A percentile compares a stretch with the other conserved stretches of the same genome.
Evolutionary conservation across 2,113 vertebrate genomes (phyloP).

Genomic region (Mormyrus lacerda): DNA sequence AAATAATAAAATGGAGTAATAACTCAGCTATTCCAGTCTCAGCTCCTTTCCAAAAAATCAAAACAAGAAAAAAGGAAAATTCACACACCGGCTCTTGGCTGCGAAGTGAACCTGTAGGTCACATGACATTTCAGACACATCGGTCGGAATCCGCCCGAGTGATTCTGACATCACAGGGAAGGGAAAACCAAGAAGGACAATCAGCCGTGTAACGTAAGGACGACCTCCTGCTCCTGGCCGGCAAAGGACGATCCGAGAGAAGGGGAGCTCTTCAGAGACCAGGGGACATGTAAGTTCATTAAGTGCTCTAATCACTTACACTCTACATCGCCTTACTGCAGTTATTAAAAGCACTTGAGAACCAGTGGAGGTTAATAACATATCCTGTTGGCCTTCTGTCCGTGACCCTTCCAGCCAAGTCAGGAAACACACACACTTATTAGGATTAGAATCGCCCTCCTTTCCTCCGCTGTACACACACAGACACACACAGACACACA

Average conservation of each 20-base stretch:
- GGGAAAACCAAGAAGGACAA: background rate
- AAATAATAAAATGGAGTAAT: background rate
- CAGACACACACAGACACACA: background rate
- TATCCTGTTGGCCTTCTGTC: conserved; percentile 1
- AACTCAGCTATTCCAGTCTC: background rate
- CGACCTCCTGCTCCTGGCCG: background rate
- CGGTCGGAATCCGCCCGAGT: background rate
- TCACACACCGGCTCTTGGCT: background rate
- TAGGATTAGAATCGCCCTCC: background rate
- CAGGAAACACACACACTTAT: background rate
- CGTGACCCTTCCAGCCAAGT: background rate
- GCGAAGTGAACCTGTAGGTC: background rate
- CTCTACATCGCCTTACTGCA: background rate
- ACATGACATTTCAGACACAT: background rate
- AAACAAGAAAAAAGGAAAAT: background rate
- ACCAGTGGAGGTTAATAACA: background rate
- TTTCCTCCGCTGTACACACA: background rate
- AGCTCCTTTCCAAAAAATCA: background rate
- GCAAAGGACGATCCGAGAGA: background rate
- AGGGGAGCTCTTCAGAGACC: background rate
- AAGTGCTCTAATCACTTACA: background rate
- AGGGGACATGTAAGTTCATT: background rate
- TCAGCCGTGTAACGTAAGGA: too few relatives aligned
- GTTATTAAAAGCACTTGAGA: background rate
- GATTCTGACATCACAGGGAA: background rate